phyloP scores from a whole-genome alignment of 2,113 vertebrate species.

The Athene noctua region DNA sequence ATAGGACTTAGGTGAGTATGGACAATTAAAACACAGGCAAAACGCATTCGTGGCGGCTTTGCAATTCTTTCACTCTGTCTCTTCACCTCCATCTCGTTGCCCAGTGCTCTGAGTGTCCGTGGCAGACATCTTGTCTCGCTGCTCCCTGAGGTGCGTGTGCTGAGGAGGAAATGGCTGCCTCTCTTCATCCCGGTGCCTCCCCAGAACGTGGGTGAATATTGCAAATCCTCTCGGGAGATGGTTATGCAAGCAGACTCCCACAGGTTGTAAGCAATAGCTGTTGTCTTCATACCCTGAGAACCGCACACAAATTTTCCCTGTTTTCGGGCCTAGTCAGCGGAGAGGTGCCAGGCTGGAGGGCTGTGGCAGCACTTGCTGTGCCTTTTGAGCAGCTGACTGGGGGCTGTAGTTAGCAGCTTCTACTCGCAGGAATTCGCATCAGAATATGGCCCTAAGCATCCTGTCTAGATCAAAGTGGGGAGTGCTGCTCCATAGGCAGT shows the following conservation, averaged over 20 bases:
- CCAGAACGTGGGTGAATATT: neutral
- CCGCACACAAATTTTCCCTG: rapidly evolving
- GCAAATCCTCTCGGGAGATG: neutral
- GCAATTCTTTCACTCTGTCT: neutral
- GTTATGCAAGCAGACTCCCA: neutral
- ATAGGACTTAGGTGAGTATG: neutral
- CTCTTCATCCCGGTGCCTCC: neutral
- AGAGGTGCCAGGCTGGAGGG: neutral
- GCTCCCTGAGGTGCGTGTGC: too few species aligned
- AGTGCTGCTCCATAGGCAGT: neutral
- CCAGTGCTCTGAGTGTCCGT: neutral
- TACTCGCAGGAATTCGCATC: neutral
- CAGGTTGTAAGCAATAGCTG: neutral
- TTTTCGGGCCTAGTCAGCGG: neutral
- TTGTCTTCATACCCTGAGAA: neutral
- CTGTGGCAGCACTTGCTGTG: neutral
- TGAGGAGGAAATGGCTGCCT: neutral
- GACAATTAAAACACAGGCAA: neutral
- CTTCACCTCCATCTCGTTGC: neutral
- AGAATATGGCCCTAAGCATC: neutral
- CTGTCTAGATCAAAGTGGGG: neutral
- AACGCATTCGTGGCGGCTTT: neutral
- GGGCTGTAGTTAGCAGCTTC: neutral
- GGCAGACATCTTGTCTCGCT: neutral
- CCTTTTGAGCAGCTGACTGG: neutral